These are phyloP conservation scores for Acrossocheilus fasciatus DNA, from an alignment of 2,797 vertebrate genomes.

Conservation along the genomic window DNA sequence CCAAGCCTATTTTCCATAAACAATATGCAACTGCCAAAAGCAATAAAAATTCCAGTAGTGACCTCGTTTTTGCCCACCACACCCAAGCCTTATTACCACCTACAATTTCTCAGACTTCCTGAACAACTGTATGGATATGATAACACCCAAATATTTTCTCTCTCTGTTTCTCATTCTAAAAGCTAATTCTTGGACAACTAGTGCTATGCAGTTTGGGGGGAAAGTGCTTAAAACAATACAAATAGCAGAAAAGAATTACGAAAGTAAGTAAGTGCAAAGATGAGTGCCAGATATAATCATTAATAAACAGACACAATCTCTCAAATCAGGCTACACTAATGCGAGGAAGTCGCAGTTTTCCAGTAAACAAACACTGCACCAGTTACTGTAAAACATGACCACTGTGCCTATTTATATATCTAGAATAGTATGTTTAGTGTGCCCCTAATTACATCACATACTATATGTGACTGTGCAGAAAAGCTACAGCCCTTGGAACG, in stretches of 20 bases:
- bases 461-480: background rate
- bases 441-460: background rate
- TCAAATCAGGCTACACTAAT: background rate
- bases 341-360: background rate
- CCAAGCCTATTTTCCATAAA: background rate
- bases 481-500: background rate
- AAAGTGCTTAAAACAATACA: background rate
- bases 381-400: background rate
- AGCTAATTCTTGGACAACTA: background rate
- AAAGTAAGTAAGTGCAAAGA: background rate
- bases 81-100: background rate
- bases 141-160: background rate
- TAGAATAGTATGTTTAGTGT: background rate
- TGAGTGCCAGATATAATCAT: background rate
- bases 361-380: background rate
- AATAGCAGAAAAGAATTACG: background rate
- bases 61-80: background rate
- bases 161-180: background rate
- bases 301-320: background rate
- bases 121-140: background rate
- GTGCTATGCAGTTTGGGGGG: background rate
- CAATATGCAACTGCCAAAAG: background rate
- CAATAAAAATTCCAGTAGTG: background rate
- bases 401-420: background rate
- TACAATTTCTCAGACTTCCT: background rate